Conservation (phyloP, 2,797 vertebrate genomes). For the Eulemur mongoz region DNA sequence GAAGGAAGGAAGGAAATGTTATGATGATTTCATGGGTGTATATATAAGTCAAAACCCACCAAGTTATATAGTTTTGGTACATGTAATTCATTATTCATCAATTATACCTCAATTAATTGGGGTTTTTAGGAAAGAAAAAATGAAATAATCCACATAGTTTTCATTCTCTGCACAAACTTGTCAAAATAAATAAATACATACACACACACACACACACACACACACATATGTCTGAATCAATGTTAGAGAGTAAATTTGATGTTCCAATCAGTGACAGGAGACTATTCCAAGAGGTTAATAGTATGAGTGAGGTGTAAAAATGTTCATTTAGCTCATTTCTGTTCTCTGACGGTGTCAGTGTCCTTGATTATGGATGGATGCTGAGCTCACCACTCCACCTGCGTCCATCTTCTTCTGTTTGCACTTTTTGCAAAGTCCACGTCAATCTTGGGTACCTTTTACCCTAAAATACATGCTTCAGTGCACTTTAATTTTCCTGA, state of each 20-base stretch:
- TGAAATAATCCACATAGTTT: not conserved
- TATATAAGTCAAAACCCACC: not conserved
- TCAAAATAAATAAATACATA: not conserved
- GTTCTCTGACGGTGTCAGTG: not conserved
- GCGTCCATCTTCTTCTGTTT: constrained; percentile 35
- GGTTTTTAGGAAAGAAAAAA: constrained; percentile 34
- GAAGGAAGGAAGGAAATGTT: not conserved
- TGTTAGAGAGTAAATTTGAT: constrained; percentile 46
- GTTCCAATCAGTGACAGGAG: constrained; percentile 54
- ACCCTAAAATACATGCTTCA: constrained; percentile 55
- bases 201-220: not conserved
- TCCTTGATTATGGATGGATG: not conserved
- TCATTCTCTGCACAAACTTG: not conserved
- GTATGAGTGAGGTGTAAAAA: constrained; percentile 4
- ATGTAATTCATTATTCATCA: not conserved
- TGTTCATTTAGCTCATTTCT: not conserved
- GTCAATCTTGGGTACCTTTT: constrained; percentile 56
- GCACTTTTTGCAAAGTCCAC: constrained; percentile 1
- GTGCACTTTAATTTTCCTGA: constrained; percentile 70
- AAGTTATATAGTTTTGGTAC: not conserved
- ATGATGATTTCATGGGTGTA: not conserved
- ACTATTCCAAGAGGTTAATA: constrained; percentile 42
- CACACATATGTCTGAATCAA: not conserved
- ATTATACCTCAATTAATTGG: not conserved
- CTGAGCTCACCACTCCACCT: not conserved